Percentiles rank a stretch among this genome's conserved stretches.
Evolutionary conservation across 2,888 invertebrate genomes (phyloP).

Genomic region (Notocelia uddmanniana): DNA sequence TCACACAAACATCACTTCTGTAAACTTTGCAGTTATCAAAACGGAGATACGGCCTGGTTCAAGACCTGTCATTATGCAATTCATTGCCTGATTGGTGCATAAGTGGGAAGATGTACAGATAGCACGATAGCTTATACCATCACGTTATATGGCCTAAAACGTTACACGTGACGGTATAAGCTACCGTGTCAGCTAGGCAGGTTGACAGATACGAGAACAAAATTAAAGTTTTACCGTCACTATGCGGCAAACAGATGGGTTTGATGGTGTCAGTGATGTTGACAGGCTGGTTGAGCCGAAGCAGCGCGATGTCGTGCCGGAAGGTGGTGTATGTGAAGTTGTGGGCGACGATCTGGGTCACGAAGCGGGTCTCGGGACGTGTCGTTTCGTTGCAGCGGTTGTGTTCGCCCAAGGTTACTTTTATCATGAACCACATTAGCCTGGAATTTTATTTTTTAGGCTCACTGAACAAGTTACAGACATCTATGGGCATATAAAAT

Average conservation of each 20-base stretch:
- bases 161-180: no score
- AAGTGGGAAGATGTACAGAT: no score
- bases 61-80: no score
- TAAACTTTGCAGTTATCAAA: no score
- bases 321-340: constrained; percentile 94
- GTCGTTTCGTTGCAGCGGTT: constrained; percentile 91
- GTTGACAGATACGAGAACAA: neutral
- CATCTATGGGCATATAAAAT: no score
- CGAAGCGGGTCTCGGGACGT: constrained; percentile 91
- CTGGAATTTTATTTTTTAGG: constrained; percentile 79
- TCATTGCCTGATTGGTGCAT: no score
- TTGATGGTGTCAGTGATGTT: constrained; percentile 91
- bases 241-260: constrained; percentile 92
- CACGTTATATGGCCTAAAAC: no score
- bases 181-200: no score
- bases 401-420: constrained; percentile 94
- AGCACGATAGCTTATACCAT: no score
- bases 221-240: constrained; percentile 83
- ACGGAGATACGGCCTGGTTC: no score
- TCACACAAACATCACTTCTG: no score
- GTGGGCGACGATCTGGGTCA: constrained; percentile 90
- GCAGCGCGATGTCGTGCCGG: constrained; percentile 93
- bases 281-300: constrained; percentile 91
- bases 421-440: constrained; percentile 97
- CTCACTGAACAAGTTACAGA: no score